phyloP scores from a whole-genome alignment of 1,140 invertebrate genomes.

The Papilio polyxenes region DNA sequence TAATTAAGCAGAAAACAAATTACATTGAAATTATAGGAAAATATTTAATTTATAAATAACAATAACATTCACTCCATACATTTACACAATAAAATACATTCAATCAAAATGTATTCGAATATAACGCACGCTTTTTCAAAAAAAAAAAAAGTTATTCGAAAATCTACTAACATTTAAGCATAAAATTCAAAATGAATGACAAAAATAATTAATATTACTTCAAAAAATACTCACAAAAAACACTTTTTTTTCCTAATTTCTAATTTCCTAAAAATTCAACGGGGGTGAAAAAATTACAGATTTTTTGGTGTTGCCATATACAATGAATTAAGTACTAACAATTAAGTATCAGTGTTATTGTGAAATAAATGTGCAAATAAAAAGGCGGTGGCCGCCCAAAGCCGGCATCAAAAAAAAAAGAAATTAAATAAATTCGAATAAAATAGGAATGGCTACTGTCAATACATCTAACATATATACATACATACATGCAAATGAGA shows the following conservation, averaged over 20 bases:
- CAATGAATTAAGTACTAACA: slow-evolving; percentile 23
- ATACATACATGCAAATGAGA: slow-evolving; percentile 53
- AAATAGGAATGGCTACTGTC: slow-evolving; percentile 68
- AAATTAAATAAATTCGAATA: slow-evolving; percentile 64
- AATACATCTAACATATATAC: slow-evolving; percentile 52
- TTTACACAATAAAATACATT: slow-evolving; percentile 11
- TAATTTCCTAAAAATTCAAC: too few relatives aligned
- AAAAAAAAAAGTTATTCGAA: slow-evolving; percentile 33
- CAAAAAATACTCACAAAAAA: neutral
- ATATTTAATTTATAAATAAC: neutral
- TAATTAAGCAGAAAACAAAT: neutral
- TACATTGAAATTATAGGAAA: neutral
- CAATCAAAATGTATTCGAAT: slow-evolving; percentile 15
- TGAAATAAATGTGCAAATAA: slow-evolving; percentile 39
- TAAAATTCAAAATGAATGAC: slow-evolving; percentile 3
- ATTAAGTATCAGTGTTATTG: slow-evolving; percentile 23
- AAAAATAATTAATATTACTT: neutral
- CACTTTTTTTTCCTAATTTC: neutral
- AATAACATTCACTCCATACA: neutral
- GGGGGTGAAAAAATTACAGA: neutral
- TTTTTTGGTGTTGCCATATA: slow-evolving; percentile 2
- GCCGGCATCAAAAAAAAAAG: slow-evolving; percentile 48
- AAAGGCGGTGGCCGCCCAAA: slow-evolving; percentile 42
- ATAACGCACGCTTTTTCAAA: neutral
- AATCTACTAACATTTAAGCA: slow-evolving; percentile 30